Conservation (phyloP, 2,888 invertebrate genomes). For the Agriopis aurantiaria region DNA sequence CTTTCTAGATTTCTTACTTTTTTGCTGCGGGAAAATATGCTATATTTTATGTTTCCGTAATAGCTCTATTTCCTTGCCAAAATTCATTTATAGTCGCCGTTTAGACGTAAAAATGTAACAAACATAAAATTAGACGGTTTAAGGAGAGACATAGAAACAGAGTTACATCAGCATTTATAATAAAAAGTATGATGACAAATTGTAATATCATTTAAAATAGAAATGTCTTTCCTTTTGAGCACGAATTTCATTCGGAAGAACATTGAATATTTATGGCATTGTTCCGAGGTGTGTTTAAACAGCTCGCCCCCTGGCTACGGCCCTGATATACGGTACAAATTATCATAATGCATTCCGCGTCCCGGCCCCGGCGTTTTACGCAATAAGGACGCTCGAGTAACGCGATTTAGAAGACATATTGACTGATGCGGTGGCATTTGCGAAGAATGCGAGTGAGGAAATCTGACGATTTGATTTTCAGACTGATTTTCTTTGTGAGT, state of each 20-base stretch:
- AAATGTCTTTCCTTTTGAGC: no score
- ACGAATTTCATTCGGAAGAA: conserved; percentile 1
- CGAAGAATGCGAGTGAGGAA: conserved; percentile 24
- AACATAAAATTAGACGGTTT: no score
- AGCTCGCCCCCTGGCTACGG: not conserved
- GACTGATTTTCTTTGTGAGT: conserved; percentile 1
- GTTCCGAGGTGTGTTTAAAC: not conserved
- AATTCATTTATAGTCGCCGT: no score
- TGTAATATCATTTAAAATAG: no score
- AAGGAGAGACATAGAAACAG: no score
- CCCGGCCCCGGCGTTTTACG: conserved; percentile 33
- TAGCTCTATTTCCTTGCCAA: no score
- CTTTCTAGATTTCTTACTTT: no score
- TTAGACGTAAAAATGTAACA: no score
- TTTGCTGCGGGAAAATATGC: no score
- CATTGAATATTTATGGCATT: conserved; percentile 8
- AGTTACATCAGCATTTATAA: no score
- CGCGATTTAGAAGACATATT: conserved; percentile 35
- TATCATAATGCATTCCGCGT: conserved; percentile 40
- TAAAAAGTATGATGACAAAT: no score
- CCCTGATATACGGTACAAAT: conserved; percentile 41
- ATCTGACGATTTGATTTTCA: conserved; percentile 23
- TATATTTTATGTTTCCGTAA: no score
- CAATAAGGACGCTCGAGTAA: conserved; percentile 37
- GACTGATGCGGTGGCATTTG: conserved; percentile 33